phyloP scores from a whole-genome alignment of 2,797 vertebrate species.

The Paramormyrops hopkinsi region DNA sequence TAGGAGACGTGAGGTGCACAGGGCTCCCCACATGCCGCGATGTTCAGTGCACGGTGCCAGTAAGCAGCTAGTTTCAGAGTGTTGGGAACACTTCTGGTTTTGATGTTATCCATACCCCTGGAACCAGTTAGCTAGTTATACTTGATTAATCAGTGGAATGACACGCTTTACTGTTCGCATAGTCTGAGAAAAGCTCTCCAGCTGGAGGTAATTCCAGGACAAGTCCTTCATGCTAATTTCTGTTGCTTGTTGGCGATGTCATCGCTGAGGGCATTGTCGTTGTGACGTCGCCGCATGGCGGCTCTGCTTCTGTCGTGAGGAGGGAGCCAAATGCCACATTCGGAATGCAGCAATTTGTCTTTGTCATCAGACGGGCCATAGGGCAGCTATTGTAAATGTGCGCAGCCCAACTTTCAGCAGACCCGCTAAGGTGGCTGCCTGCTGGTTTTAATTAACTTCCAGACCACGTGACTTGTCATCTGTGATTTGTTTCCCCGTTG shows the following conservation, averaged over 20 bases:
- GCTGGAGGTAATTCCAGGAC: neutral
- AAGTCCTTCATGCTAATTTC: neutral
- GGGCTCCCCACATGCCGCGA: neutral
- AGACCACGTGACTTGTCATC: conserved; percentile 67
- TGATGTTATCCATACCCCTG: neutral
- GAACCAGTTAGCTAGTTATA: neutral
- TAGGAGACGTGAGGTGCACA: neutral
- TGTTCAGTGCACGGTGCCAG: neutral
- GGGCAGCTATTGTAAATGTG: conserved; percentile 6
- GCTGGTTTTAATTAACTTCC: conserved; percentile 59
- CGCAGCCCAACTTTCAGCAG: neutral
- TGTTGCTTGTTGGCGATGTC: neutral
- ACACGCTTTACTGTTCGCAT: neutral
- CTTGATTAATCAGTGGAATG: conserved; percentile 2
- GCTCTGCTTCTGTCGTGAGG: neutral
- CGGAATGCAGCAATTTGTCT: neutral
- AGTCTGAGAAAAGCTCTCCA: neutral
- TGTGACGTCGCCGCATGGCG: neutral
- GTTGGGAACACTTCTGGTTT: neutral
- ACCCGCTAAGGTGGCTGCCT: conserved; percentile 38
- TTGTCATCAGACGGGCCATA: neutral
- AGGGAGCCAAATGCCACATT: neutral
- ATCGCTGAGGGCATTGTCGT: neutral
- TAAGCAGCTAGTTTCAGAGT: neutral
- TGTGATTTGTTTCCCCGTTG: conserved; percentile 66